Evolutionary conservation across 53 echinoderm and acorn worm species (phyloP).

Genomic region (Patiria pectinifera): DNA sequence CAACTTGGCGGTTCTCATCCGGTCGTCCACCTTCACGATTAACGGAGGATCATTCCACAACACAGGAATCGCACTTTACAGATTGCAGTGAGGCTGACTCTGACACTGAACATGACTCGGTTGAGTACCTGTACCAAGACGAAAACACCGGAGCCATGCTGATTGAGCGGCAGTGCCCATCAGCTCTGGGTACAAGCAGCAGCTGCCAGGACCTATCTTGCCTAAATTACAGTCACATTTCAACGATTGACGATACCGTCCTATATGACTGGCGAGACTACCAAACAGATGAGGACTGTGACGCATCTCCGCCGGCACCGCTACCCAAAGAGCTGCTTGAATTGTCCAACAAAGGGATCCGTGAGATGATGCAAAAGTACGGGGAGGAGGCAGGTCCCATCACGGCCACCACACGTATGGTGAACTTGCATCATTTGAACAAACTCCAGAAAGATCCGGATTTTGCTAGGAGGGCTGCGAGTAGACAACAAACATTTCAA

Average conservation of each 20-base stretch:
- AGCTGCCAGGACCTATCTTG: background rate
- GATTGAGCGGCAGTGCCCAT: slow-evolving; percentile 75
- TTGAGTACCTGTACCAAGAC: slow-evolving; percentile 75
- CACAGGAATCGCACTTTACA: background rate
- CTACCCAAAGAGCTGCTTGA: slow-evolving; percentile 52
- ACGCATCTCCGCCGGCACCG: background rate
- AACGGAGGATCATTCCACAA: background rate
- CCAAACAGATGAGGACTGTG: slow-evolving; percentile 50
- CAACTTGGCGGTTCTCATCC: background rate
- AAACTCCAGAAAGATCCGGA: slow-evolving; percentile 70
- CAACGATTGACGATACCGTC: slow-evolving; percentile 70
- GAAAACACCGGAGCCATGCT: slow-evolving; percentile 66
- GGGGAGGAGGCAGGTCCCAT: slow-evolving; percentile 90
- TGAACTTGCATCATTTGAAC: slow-evolving; percentile 77
- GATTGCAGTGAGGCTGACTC: background rate
- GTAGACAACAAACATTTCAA: slow-evolving; percentile 9
- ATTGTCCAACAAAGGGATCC: slow-evolving; percentile 69
- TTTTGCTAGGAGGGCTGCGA: slow-evolving; percentile 25
- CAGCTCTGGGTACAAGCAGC: slow-evolving; percentile 35
- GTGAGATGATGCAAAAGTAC: slow-evolving; percentile 55
- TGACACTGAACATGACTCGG: slow-evolving; percentile 9
- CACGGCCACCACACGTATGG: slow-evolving; percentile 83
- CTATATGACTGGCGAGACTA: slow-evolving; percentile 89
- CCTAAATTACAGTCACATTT: background rate
- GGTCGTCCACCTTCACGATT: background rate